Evolutionary conservation across 2,113 vertebrate genomes (phyloP), one percentile per base, ranked within the genome.

Genomic region (Naja naja): DNA sequence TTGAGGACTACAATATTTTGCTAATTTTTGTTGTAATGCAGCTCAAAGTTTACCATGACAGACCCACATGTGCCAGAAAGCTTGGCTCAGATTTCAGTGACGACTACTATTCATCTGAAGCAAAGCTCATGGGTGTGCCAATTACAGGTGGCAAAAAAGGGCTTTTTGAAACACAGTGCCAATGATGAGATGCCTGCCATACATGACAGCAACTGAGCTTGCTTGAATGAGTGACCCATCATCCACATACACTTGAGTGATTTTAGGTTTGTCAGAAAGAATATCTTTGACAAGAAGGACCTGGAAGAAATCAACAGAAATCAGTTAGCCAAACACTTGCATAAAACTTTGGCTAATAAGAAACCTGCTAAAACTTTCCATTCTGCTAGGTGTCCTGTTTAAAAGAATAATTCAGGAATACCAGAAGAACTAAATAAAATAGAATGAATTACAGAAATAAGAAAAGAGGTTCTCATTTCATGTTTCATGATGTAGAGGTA

Each of bases 151-250:
- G 96, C 99, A 99, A 53, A 96, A 96, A 45, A 99, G 94, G 10
- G 98, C 98, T 97, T 98, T 99, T 91, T 99, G 99, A 95, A 97
- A 99, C 85, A 99, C 95, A 0, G 98, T 98, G 88, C 99, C 99
- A 5, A 99, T 98, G 23, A 99, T 97, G 58, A 99, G 95, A 85
- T 98, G 98, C 45, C 97, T 96, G 9, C 97, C 87, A 1, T 98
- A 98, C 0, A 96, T 0, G 0, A 98, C 89, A 0, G 99, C 99
- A 85, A 98, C 98, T 0, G 99, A 98, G 47, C 98, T 98, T 1
- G 96, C 98, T 30, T 98, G 97, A 90, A 99, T 96, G 94, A 99
- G 97, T 0, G 98, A 97, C 14, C 99, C 99, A 0, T 99, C 95
- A 93, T 99, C 98, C 0, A 97, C 93, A 0, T 98, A 99, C 69